A percentile compares a stretch with the other conserved stretches of the same genome.
phyloP scores from a whole-genome alignment of 64 coral and sea anemone genomes.

The Cladopsammia gracilis region DNA sequence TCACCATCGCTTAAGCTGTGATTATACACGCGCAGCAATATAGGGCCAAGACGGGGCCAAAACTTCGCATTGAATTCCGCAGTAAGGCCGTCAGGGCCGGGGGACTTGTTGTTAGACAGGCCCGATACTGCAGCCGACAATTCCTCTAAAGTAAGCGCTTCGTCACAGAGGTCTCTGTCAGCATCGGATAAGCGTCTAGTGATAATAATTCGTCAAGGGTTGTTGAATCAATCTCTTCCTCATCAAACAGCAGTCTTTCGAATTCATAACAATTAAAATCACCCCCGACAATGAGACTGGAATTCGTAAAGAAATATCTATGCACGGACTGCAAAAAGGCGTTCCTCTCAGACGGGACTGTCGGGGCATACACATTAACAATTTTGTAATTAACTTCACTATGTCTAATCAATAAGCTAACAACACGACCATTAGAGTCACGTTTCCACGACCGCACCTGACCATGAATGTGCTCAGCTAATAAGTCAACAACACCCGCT shows the following conservation, averaged over 20 bases:
- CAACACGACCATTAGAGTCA: neutral
- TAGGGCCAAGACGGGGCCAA: neutral
- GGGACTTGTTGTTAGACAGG: neutral
- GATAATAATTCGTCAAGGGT: conserved; percentile 20
- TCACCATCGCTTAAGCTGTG: neutral
- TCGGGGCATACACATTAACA: neutral
- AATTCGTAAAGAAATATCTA: neutral
- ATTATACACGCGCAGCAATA: neutral
- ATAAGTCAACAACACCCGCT: neutral
- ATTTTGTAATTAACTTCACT: neutral
- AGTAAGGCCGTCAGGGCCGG: conserved; percentile 24
- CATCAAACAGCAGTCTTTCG: neutral
- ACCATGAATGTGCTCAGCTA: neutral
- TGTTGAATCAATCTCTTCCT: conserved; percentile 9
- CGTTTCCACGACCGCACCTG: neutral
- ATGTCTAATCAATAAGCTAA: neutral
- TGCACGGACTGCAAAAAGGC: neutral
- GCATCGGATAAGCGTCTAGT: neutral
- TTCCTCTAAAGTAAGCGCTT: neutral
- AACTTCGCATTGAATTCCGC: conserved; percentile 14
- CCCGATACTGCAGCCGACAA: neutral
- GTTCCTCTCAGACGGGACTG: too few relatives aligned
- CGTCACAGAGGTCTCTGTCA: neutral
- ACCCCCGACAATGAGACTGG: neutral
- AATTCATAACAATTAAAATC: conserved; percentile 62